Conservation (phyloP, 2,888 invertebrate genomes). For the Capitulum mitella region DNA sequence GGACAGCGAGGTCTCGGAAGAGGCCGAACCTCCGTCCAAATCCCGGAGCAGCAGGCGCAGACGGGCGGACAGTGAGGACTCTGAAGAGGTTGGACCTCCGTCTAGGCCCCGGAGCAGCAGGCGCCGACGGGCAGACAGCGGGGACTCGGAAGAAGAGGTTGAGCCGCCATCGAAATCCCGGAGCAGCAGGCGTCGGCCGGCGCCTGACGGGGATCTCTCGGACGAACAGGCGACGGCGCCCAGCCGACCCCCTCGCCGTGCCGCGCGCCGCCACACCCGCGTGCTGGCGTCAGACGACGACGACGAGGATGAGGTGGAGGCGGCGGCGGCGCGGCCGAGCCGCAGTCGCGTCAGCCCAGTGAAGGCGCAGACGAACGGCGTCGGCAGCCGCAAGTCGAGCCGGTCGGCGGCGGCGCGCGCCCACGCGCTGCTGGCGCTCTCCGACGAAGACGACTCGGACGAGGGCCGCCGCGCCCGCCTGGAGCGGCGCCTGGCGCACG, state of each 20-base stretch:
- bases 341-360: no score
- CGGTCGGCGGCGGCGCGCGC: constrained; percentile 16
- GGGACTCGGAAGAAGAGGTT: background rate
- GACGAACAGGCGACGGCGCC: background rate
- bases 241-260: background rate
- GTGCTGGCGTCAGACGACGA: background rate
- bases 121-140: background rate
- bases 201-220: background rate
- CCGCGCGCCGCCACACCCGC: background rate
- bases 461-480: background rate
- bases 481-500: constrained; percentile 3
- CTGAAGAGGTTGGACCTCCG: background rate
- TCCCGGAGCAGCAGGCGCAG: background rate
- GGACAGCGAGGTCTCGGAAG: background rate
- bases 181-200: background rate
- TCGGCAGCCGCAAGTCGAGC: background rate
- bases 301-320: background rate
- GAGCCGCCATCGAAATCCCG: background rate
- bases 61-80: background rate
- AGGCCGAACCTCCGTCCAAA: background rate
- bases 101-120: background rate
- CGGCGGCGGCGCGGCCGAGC: background rate
- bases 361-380: background rate
- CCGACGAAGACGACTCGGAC: background rate
- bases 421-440: background rate